Conservation (phyloP, 2,888 invertebrate species). For the Amiota minor region DNA sequence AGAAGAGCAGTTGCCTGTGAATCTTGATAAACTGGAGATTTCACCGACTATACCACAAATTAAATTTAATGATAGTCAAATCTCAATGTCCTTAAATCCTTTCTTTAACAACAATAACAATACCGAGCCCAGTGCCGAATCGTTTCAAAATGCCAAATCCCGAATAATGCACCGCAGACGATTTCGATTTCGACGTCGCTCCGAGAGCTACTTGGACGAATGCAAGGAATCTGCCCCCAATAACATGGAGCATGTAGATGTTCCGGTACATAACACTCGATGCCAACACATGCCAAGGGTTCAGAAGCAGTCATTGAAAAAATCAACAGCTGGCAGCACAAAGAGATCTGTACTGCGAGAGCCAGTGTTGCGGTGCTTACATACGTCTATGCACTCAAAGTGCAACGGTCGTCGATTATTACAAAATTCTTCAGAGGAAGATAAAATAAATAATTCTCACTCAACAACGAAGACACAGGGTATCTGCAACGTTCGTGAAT, state of each 20-base stretch:
- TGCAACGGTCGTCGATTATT: slow-evolving; percentile 41
- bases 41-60: slow-evolving; percentile 72
- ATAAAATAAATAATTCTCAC: slow-evolving; percentile 25
- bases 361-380: slow-evolving; percentile 55
- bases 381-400: slow-evolving; percentile 46
- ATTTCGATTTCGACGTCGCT: slow-evolving; percentile 57
- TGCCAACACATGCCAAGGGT: slow-evolving; percentile 40
- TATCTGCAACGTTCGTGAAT: slow-evolving; percentile 62
- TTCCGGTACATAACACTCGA: slow-evolving; percentile 29
- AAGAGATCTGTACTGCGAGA: slow-evolving; percentile 56
- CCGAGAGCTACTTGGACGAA: slow-evolving; percentile 65
- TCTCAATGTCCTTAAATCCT: slow-evolving; percentile 59
- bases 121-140: slow-evolving; percentile 9
- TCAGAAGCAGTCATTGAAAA: slow-evolving; percentile 54
- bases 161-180: slow-evolving; percentile 50
- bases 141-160: slow-evolving; percentile 35
- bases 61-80: slow-evolving; percentile 52
- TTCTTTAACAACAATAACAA: slow-evolving; percentile 50
- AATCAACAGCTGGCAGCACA: slow-evolving; percentile 36
- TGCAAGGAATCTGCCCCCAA: slow-evolving; percentile 47
- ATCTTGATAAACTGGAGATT: slow-evolving; percentile 77
- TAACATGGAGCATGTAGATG: slow-evolving; percentile 37
- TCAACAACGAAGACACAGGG: slow-evolving; percentile 38
- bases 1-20: slow-evolving; percentile 74
- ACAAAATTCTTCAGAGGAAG: slow-evolving; percentile 33